Evolutionary conservation across 2,888 invertebrate species (phyloP), one percentile per base, ranked within the genome.

Genomic region (Aphidius colemani): DNA sequence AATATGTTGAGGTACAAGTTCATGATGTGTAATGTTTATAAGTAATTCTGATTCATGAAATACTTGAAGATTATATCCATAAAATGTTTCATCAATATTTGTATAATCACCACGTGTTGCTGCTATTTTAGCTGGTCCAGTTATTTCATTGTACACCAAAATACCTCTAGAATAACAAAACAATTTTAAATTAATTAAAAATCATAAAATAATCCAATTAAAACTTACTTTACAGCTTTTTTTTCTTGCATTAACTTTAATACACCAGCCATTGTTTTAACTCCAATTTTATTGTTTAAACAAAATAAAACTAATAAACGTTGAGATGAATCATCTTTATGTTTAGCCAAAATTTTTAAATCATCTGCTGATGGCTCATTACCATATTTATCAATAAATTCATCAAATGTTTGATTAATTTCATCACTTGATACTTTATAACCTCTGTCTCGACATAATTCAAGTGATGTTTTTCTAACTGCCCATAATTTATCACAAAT

Each of bases 271-370:
- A 99, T 98, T 0, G 96, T 96, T 85, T 98, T 98, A 55, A 99
- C 98, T 48, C 99, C 98, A 78, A 99, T 98, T 85, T 99, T 99
- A 0, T 96, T 93, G 78, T 99, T 99, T 73, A 99, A 99, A 0
- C 99, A 98, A 81, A 99, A 99, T 82, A 99, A 99, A 0, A 99
- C 98, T 82, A 99, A 99, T 92, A 99, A 93, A 81, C 99, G 98
- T 84, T 99, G 98, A 6, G 98, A 98, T 0, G 98, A 98, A 84
- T 99, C 99, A 82, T 99, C 98, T 80, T 98, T 99, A 83, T 99
- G 99, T 11, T 98, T 98, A 1, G 99, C 99, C 44, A 99, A 84
- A 1, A 99, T 96, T 74, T 96, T 98, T 53, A 99, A 85, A 80
- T 98, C 98, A 80, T 94, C 93, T 69, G 99, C 86, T 0, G 94